Conservation (phyloP, 2,888 invertebrate species). For the Phortica magna region DNA sequence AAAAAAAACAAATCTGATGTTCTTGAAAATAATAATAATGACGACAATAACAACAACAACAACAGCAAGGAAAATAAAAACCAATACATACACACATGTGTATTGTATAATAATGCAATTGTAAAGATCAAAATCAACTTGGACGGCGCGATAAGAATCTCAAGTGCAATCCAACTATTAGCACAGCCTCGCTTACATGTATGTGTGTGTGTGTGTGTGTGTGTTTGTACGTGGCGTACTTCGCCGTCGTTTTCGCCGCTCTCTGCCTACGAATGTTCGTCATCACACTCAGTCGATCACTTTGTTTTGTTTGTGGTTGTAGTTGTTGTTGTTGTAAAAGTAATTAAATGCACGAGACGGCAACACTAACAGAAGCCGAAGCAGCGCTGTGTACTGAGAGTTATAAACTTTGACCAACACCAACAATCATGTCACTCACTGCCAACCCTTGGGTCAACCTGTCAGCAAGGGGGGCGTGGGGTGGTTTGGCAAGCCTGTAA, state of each 20-base stretch:
- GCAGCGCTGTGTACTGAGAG: conserved; percentile 23
- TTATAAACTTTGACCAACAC: too few species aligned
- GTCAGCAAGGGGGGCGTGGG: too few species aligned
- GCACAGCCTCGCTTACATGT: conserved; percentile 29
- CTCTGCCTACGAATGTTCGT: not conserved
- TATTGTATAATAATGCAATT: conserved; percentile 59
- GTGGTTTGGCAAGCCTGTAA: not conserved
- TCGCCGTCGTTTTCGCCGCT: not conserved
- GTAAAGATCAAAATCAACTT: conserved; percentile 70
- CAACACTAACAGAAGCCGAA: conserved; percentile 57
- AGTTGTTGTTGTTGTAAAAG: conserved; percentile 63
- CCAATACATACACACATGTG: not conserved
- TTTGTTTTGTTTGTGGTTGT: conserved; percentile 1
- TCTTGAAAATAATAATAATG: conserved; percentile 25
- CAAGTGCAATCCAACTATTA: conserved; percentile 33
- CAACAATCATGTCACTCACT: too few species aligned
- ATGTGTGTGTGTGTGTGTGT: conserved; percentile 34
- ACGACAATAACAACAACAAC: conserved; percentile 5
- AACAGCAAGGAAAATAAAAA: conserved; percentile 6
- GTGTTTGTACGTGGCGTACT: conserved; percentile 25
- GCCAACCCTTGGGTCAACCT: too few species aligned
- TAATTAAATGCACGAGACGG: conserved; percentile 66
- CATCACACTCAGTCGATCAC: not conserved
- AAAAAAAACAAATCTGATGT: conserved; percentile 13
- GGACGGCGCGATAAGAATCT: conserved; percentile 37